phyloP scores from a whole-genome alignment of 2,888 invertebrate species.

The Zaprionus bogoriensis region DNA sequence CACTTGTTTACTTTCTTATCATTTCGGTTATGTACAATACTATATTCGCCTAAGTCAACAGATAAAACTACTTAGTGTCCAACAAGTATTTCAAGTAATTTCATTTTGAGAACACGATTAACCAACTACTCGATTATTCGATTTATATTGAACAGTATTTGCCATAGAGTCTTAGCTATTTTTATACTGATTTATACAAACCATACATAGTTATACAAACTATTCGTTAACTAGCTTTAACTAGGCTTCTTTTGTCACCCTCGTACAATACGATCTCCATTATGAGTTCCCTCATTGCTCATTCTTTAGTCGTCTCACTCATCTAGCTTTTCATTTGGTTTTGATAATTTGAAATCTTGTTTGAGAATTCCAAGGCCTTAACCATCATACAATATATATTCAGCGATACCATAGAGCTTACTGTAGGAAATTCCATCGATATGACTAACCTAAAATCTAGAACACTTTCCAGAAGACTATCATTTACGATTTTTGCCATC shows the following conservation, averaged over 20 bases:
- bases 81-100: conserved; percentile 24
- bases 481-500: not conserved
- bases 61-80: conserved; percentile 6
- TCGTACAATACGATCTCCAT: conserved; percentile 15
- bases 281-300: conserved; percentile 4
- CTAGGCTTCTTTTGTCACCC: conserved; percentile 15
- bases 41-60: not conserved
- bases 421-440: too few species aligned
- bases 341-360: not conserved
- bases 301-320: not conserved
- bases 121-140: conserved; percentile 4
- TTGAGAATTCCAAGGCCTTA: too few species aligned
- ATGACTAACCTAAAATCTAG: too few species aligned
- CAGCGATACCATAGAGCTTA: too few species aligned
- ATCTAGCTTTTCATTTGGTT: not conserved
- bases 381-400: too few species aligned
- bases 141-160: conserved; percentile 19
- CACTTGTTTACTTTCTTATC: conserved; percentile 27
- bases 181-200: conserved; percentile 13
- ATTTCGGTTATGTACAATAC: conserved; percentile 6
- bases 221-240: not conserved
- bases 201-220: conserved; percentile 13
- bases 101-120: conserved; percentile 21
- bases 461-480: too few species aligned
- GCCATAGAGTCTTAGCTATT: conserved; percentile 26